Base-by-base conservation (phyloP, 2,888 invertebrate genomes). In the Ferdinandea cuprea region DNA sequence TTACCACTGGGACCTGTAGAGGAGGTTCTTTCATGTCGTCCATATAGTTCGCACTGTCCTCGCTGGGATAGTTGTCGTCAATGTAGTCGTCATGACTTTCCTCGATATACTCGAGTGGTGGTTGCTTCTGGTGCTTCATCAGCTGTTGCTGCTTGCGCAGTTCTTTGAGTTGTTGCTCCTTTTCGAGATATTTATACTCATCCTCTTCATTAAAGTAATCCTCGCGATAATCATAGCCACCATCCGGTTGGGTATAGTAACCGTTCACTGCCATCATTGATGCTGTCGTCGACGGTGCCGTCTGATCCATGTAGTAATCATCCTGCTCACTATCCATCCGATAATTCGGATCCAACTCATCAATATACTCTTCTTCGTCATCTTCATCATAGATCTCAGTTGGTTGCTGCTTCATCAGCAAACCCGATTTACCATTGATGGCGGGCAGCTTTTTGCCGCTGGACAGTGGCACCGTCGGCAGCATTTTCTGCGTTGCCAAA, bases 141-240 rank as follows among this genome's bases (percentile, higher is more conserved):
- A 86, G 52, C 56, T 88, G 87, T 50, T 80, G 77, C 19, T 80
- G 61, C 15, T 76, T 50, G 42, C 84, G 68, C 8, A 85, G 76
- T 19, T 85, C 78, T 21, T 85, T 85, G 28, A 87, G 85, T 40
- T 87, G 86, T 44, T 87, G 85, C 69, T 90, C 90, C 50, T 89
- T 89, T 72, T 91, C 90, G 19, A 90, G 87, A 84, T 91, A 91
- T 66, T 90, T 90, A 69, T 89, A 90, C 85, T 91, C 91, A 85
- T 91, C 91, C 85, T 91, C 91, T 85, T 91, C 91, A 73, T 91
- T 90, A 79, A 91, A 91, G 85, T 88, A 91, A 87, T 91, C 91
- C 79, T 90, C 89, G 40, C 88, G 89, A 88, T 90, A 91, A 86
- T 90, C 88, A 88, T 91, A 91, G 86, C 88, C 87, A 85, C 87